phyloP scores from a whole-genome alignment of 2,888 invertebrate species.

The Luperina nickerlii region DNA sequence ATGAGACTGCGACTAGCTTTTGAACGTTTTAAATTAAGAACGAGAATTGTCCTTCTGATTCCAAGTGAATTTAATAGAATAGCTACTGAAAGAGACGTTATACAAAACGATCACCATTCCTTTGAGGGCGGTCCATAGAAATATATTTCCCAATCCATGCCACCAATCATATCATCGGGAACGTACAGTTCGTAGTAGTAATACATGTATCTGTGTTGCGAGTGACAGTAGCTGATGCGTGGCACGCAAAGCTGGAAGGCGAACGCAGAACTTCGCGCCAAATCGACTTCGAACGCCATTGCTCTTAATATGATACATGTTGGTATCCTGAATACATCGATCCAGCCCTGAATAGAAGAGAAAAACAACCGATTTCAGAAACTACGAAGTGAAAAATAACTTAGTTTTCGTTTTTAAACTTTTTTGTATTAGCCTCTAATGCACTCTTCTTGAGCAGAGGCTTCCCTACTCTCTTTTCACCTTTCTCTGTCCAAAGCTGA shows the following conservation, averaged over 20 bases:
- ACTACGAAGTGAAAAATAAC: background rate
- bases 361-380: background rate
- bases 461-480: background rate
- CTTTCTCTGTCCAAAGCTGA: background rate
- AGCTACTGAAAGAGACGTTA: background rate
- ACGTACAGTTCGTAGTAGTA: constrained; percentile 79
- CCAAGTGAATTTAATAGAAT: background rate
- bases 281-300: constrained; percentile 68
- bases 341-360: constrained; percentile 76
- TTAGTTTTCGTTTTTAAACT: background rate
- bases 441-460: background rate
- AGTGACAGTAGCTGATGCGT: constrained; percentile 75
- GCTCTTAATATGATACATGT: constrained; percentile 78
- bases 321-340: constrained; percentile 76
- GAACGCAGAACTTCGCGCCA: constrained; percentile 74
- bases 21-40: too few relatives aligned
- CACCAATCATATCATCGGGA: constrained; percentile 66
- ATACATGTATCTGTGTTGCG: constrained; percentile 70
- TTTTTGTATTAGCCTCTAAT: background rate
- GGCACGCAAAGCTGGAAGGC: constrained; percentile 81
- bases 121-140: constrained; percentile 23
- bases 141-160: constrained; percentile 65
- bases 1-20: too few relatives aligned
- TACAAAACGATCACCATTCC: constrained; percentile 8
- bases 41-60: too few relatives aligned